phyloP scores from a whole-genome alignment of 2,113 vertebrate species.

The Thunnus thynnus region DNA sequence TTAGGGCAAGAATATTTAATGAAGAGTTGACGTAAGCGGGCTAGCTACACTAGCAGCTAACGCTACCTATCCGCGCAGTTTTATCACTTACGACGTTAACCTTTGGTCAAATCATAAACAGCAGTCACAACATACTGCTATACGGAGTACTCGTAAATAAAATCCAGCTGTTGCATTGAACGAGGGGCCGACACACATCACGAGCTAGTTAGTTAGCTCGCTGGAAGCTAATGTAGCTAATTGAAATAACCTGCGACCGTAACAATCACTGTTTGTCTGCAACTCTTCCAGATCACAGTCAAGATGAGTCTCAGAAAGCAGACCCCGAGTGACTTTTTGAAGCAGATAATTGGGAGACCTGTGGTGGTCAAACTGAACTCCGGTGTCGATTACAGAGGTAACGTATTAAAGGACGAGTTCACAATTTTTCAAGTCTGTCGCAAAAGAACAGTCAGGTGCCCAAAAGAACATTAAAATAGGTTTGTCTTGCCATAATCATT shows the following conservation, averaged over 20 bases:
- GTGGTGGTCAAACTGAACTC: slow-evolving; percentile 99
- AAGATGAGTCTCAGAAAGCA: slow-evolving; percentile 98
- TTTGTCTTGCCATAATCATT: too few species aligned
- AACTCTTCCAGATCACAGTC: slow-evolving; percentile 36
- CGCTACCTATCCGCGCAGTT: not conserved
- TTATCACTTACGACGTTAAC: rapidly evolving
- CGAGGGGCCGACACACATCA: rapidly evolving
- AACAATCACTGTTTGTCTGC: not conserved
- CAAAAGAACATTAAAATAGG: too few species aligned
- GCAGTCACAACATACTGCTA: too few species aligned
- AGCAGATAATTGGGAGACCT: slow-evolving; percentile 99
- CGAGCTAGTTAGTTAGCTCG: not conserved
- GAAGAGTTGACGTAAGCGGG: not conserved
- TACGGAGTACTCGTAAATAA: rapidly evolving
- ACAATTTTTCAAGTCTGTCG: too few species aligned
- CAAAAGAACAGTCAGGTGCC: too few species aligned
- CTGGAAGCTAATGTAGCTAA: slow-evolving; percentile 28
- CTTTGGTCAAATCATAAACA: not conserved
- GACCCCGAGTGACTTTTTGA: slow-evolving; percentile 98
- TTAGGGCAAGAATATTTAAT: not conserved
- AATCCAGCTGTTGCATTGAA: rapidly evolving
- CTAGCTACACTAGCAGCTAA: slow-evolving; percentile 47
- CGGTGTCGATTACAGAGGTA: slow-evolving; percentile 99
- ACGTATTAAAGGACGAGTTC: not conserved
- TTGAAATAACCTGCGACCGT: too few species aligned